A percentile compares a stretch with the other conserved stretches of the same genome.
Evolutionary conservation across 2,888 invertebrate species (phyloP).

Genomic region (Quadroppia sp.): DNA sequence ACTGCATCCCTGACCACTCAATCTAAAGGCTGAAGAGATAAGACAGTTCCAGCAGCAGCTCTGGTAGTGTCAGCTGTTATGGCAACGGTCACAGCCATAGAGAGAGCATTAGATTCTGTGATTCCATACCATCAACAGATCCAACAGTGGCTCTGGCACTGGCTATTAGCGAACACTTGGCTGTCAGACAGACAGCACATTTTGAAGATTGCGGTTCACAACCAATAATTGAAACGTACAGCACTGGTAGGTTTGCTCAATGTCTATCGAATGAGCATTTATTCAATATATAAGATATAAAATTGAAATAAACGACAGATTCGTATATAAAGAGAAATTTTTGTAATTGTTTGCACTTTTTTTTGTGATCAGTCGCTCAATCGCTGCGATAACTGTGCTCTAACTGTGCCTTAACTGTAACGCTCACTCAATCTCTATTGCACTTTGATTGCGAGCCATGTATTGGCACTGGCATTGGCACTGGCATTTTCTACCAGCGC

Average conservation of each 20-base stretch:
- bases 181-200: background rate
- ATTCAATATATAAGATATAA: background rate
- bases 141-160: background rate
- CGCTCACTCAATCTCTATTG: background rate
- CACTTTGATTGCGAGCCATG: background rate
- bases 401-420: background rate
- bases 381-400: background rate
- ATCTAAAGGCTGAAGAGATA: too few relatives aligned
- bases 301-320: background rate
- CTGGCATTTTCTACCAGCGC: background rate
- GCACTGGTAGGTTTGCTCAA: background rate
- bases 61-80: slow-evolving; percentile 1
- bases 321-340: background rate
- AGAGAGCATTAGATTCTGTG: background rate
- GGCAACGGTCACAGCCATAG: background rate
- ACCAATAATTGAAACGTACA: background rate
- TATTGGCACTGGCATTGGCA: background rate
- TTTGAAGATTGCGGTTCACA: background rate
- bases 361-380: background rate
- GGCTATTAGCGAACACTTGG: background rate
- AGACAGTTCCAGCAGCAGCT: background rate
- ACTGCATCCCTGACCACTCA: background rate
- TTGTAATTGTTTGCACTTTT: slow-evolving; percentile 10
- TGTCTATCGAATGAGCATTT: background rate
- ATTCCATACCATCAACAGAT: background rate